A percentile compares a stretch with the other conserved stretches of the same genome.
phyloP scores from a whole-genome alignment of 2,113 vertebrate species.

The Halichoerus grypus region DNA sequence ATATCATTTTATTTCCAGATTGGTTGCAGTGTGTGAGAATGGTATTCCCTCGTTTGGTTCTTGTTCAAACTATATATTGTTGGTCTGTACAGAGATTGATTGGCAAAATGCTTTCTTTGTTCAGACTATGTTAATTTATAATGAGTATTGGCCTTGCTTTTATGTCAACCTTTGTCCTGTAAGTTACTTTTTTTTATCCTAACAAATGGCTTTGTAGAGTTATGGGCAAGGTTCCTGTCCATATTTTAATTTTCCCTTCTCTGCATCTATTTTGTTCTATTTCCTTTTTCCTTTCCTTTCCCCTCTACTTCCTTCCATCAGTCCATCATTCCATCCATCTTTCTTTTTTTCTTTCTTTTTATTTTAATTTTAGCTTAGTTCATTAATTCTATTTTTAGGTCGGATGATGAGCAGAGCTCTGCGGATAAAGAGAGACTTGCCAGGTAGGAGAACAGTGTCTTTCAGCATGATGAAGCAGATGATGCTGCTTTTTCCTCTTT shows the following conservation, averaged over 20 bases:
- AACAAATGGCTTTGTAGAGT: slow-evolving; percentile 50
- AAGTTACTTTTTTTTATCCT: slow-evolving; percentile 65
- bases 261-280: slow-evolving; percentile 30
- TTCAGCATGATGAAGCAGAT: slow-evolving; percentile 87
- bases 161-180: slow-evolving; percentile 46
- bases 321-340: background rate
- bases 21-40: slow-evolving; percentile 49
- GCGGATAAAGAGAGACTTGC: slow-evolving; percentile 96
- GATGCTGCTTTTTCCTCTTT: slow-evolving; percentile 76
- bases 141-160: slow-evolving; percentile 55
- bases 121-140: slow-evolving; percentile 39
- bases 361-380: slow-evolving; percentile 90
- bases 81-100: slow-evolving; percentile 46
- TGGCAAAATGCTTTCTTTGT: slow-evolving; percentile 50
- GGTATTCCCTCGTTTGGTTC: background rate
- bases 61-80: slow-evolving; percentile 45
- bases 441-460: slow-evolving; percentile 91
- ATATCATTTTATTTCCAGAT: slow-evolving; percentile 62
- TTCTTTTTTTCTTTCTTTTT: slow-evolving; percentile 60
- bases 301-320: background rate
- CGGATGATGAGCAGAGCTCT: slow-evolving; percentile 95
- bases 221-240: slow-evolving; percentile 40
- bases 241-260: slow-evolving; percentile 35
- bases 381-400: slow-evolving; percentile 94
- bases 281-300: background rate